phyloP scores from a whole-genome alignment of 2,888 invertebrate species.

The Thysanoteuthis rhombus region DNA sequence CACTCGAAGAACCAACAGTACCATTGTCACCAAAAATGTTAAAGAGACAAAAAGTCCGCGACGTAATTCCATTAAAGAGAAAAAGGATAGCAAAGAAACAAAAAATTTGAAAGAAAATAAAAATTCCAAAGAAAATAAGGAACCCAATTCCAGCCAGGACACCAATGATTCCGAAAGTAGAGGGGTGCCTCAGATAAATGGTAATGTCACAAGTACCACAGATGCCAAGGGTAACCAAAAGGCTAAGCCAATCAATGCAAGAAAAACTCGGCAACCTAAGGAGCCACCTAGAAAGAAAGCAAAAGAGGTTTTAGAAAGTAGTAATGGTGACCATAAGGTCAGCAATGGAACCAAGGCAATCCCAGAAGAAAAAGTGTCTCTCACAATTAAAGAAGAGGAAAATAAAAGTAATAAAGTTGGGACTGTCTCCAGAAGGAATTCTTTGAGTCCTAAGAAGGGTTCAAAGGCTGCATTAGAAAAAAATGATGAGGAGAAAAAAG shows the following conservation, averaged over 20 bases:
- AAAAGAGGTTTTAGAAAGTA: background rate
- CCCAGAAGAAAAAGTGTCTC: background rate
- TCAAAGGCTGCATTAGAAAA: background rate
- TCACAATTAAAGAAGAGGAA: background rate
- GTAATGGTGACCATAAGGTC: background rate
- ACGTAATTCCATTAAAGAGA: background rate
- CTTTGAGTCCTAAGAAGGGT: background rate
- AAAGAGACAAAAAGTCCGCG: background rate
- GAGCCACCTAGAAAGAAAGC: background rate
- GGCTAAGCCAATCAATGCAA: background rate
- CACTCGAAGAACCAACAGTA: background rate
- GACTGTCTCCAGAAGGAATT: background rate
- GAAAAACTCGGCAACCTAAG: background rate
- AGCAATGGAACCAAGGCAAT: background rate
- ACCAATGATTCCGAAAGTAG: background rate
- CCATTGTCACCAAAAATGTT: background rate
- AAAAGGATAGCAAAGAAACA: constrained; percentile 14
- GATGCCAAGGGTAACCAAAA: background rate
- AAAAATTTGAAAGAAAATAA: constrained; percentile 21
- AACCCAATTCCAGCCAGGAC: background rate
- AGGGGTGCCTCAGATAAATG: background rate
- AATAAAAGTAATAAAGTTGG: background rate
- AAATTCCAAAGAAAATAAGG: constrained; percentile 16
- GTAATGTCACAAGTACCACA: background rate
- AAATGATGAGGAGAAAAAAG: background rate